Conservation (phyloP, 1,140 invertebrate genomes). For the Teleogryllus occipitalis region DNA sequence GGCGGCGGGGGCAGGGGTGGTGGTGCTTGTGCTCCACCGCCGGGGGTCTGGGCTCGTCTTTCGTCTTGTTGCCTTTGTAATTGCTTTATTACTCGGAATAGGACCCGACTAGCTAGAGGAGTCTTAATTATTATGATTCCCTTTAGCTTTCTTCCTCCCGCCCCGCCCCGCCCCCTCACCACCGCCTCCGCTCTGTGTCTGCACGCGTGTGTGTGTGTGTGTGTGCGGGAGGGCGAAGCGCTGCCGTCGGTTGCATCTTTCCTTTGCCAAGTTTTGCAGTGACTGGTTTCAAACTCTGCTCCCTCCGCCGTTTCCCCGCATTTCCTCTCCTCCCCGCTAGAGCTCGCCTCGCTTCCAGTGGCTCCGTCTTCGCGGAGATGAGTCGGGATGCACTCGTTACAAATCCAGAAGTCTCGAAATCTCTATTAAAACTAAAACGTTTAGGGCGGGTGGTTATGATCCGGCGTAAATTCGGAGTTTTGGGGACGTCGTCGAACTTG, state of each 20-base stretch:
- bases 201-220: neutral
- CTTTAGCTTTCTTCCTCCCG: neutral
- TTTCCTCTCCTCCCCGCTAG: neutral
- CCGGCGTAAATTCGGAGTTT: neutral
- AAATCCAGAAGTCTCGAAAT: neutral
- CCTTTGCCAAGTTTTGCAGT: neutral
- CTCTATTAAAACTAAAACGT: neutral
- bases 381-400: neutral
- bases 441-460: neutral
- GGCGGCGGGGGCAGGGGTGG: no score
- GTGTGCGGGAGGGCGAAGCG: neutral
- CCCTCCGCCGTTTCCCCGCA: neutral
- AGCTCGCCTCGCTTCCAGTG: neutral
- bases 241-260: neutral
- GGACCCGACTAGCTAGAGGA: conserved; percentile 2
- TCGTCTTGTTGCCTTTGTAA: conserved; percentile 20
- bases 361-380: neutral
- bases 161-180: neutral
- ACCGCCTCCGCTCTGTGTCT: neutral
- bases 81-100: conserved; percentile 21
- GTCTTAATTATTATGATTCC: conserved; percentile 18
- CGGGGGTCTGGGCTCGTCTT: conserved; percentile 10
- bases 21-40: neutral
- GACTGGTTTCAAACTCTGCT: neutral
- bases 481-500: neutral